Conservation (phyloP, 2,113 vertebrate genomes). For the Corydoras sp. region DNA sequence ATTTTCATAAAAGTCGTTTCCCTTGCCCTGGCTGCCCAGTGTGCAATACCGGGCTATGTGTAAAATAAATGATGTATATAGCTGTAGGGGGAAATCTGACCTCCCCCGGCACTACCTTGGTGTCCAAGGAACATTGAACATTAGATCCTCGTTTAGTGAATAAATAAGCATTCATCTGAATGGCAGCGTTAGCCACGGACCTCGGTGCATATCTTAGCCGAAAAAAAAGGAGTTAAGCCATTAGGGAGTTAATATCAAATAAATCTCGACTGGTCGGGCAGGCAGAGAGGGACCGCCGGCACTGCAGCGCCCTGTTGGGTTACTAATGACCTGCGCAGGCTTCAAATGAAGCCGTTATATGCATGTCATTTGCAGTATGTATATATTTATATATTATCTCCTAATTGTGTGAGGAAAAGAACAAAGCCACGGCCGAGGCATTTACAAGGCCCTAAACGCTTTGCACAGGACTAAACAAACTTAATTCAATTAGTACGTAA, state of each 20-base stretch:
- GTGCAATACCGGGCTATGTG: constrained; percentile 96
- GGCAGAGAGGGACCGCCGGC: constrained; percentile 90
- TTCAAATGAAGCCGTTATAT: constrained; percentile 99
- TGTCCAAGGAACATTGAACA: constrained; percentile 99
- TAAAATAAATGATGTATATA: constrained; percentile 99
- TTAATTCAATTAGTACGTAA: constrained; percentile 89
- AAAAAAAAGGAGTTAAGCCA: constrained; percentile 88
- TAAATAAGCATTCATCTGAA: constrained; percentile 99
- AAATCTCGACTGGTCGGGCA: constrained; percentile 98
- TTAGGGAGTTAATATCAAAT: constrained; percentile 99
- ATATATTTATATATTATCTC: constrained; percentile 99
- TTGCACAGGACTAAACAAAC: constrained; percentile 91
- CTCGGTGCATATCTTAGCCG: constrained; percentile 98
- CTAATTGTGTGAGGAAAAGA: constrained; percentile 99
- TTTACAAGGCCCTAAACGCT: constrained; percentile 79
- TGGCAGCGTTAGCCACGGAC: constrained; percentile 86
- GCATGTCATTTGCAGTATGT: constrained; percentile 99
- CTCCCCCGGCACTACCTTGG: constrained; percentile 88
- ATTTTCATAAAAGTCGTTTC: constrained; percentile 72
- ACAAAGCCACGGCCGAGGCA: constrained; percentile 83
- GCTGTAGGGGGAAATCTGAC: constrained; percentile 90
- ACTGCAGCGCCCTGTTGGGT: constrained; percentile 97
- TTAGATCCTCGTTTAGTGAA: constrained; percentile 98
- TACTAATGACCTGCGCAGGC: constrained; percentile 99
- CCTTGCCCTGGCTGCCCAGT: constrained; percentile 79